Percentiles rank a stretch among this genome's conserved stretches.
These are phyloP conservation scores for Mesitornis unicolor DNA, from an alignment of 2,113 vertebrate species.

Conservation along the genomic window DNA sequence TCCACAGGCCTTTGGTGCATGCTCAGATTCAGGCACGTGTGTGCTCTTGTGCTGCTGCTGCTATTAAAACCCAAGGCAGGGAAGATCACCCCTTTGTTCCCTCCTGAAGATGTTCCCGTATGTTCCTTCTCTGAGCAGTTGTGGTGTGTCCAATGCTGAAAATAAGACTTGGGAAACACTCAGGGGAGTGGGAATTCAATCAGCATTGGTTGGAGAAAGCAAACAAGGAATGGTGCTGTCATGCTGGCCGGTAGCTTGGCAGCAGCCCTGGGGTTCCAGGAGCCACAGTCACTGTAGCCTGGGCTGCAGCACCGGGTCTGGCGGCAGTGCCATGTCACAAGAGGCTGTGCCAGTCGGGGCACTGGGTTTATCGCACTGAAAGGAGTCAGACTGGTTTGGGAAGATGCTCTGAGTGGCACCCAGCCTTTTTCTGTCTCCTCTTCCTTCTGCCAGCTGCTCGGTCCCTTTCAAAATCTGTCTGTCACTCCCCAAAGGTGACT, in stretches of 20 bases:
- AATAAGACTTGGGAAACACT: background rate
- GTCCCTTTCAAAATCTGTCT: background rate
- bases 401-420: background rate
- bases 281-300: background rate
- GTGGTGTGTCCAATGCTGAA: background rate
- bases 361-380: background rate
- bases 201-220: background rate
- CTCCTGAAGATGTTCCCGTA: background rate
- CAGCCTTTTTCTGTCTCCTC: background rate
- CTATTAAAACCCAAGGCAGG: background rate
- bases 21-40: background rate
- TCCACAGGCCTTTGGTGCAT: background rate
- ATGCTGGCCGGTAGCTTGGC: rapidly evolving
- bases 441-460: background rate
- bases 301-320: background rate
- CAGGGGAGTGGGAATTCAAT: background rate
- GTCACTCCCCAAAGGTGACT: background rate
- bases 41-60: background rate
- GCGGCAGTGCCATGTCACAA: rapidly evolving
- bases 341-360: background rate
- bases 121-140: background rate
- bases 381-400: rapidly evolving
- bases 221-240: background rate
- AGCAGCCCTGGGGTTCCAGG: background rate
- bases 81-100: background rate